Percentiles rank a stretch among this genome's conserved stretches.
Evolutionary conservation across 2,113 vertebrate species (phyloP).

Genomic region (Phasianus colchicus): DNA sequence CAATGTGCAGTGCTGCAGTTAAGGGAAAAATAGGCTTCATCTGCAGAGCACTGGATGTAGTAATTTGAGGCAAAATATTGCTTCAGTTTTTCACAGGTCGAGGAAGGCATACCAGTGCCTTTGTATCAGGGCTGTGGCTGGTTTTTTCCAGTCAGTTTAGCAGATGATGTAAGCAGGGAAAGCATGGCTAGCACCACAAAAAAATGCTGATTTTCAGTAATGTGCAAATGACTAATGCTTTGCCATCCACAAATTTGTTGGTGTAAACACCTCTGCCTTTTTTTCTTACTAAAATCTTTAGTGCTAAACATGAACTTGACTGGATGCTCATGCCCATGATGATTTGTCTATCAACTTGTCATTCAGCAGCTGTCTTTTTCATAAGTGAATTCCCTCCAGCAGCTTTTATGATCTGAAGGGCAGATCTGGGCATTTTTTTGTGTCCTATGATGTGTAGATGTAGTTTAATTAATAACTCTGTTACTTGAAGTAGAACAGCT

Average conservation of each 20-base stretch:
- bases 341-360: background rate
- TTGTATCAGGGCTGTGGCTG: background rate
- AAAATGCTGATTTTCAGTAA: background rate
- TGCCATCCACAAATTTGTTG: background rate
- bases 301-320: background rate
- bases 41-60: background rate
- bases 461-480: slow-evolving; percentile 40
- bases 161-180: background rate
- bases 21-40: background rate
- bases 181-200: fast-evolving
- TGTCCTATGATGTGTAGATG: background rate
- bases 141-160: background rate
- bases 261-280: background rate
- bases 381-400: background rate
- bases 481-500: slow-evolving; percentile 46
- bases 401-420: background rate
- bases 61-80: background rate
- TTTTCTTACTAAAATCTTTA: background rate
- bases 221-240: background rate
- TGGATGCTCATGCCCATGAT: background rate
- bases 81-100: background rate
- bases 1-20: background rate
- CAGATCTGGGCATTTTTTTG: slow-evolving; percentile 2
- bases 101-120: background rate
- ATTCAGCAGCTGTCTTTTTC: background rate